These are phyloP conservation scores for Caenorhabditis remanei DNA, from an alignment of 1,140 invertebrate genomes.

Conservation along the genomic window DNA sequence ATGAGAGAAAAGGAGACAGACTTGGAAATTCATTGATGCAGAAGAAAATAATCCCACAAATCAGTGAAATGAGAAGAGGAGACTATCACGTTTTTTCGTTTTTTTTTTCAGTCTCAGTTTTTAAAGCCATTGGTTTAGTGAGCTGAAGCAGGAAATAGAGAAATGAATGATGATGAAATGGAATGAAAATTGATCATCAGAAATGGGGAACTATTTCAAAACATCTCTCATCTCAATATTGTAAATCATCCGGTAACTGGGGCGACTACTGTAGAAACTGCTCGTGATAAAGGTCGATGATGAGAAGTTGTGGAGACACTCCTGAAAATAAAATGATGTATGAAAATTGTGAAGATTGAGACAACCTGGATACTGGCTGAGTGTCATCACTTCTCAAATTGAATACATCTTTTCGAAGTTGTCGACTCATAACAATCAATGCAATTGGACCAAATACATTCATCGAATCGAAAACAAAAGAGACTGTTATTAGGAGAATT, in stretches of 20 bases:
- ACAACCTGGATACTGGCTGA: not conserved
- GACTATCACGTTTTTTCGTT: too few species aligned
- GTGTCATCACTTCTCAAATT: not conserved
- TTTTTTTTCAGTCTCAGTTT: too few species aligned
- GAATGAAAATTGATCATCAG: not conserved
- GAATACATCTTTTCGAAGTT: slow-evolving; percentile 36
- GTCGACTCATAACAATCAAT: not conserved
- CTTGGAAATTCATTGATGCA: too few species aligned
- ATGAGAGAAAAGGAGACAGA: too few species aligned
- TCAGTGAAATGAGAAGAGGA: too few species aligned
- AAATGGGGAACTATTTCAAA: too few species aligned
- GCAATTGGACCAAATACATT: slow-evolving; percentile 18
- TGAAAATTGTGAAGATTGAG: not conserved
- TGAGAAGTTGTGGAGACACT: not conserved
- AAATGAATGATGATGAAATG: not conserved
- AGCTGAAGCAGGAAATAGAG: not conserved
- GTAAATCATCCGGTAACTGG: not conserved
- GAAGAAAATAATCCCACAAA: too few species aligned
- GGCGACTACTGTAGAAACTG: not conserved
- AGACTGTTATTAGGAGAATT: not conserved
- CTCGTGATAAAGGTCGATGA: not conserved
- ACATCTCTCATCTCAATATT: not conserved
- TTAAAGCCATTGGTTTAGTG: not conserved
- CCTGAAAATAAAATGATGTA: not conserved
- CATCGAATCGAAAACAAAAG: slow-evolving; percentile 18